These are phyloP conservation scores for Synanceia verrucosa DNA, from an alignment of 2,797 vertebrate species.

Conservation along the genomic window DNA sequence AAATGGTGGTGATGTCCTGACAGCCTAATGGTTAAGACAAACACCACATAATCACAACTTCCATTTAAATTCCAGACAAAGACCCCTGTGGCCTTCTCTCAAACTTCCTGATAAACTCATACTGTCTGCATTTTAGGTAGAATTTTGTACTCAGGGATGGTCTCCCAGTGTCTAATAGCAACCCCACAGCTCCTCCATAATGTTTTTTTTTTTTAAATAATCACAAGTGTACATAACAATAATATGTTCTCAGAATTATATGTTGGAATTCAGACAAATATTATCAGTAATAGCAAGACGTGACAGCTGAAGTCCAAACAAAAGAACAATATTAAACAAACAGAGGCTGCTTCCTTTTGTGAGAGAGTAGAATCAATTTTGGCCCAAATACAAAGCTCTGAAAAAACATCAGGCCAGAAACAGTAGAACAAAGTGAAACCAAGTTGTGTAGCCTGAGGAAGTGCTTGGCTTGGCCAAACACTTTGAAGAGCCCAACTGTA, in stretches of 20 bases:
- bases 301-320: slow-evolving; percentile 4
- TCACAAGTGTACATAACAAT: neutral
- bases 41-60: neutral
- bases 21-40: neutral
- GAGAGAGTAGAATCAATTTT: slow-evolving; percentile 41
- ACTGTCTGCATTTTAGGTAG: neutral
- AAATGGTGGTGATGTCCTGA: neutral
- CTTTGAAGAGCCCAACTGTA: slow-evolving; percentile 35
- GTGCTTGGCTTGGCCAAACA: slow-evolving; percentile 50
- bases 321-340: slow-evolving; percentile 60
- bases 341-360: slow-evolving; percentile 49
- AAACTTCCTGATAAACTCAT: no score
- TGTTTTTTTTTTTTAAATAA: neutral
- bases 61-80: neutral
- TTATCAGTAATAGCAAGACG: slow-evolving; percentile 1
- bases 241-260: neutral
- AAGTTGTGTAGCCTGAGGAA: slow-evolving; percentile 59
- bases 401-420: slow-evolving; percentile 42
- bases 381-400: slow-evolving; percentile 29
- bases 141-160: neutral
- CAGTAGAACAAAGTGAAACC: slow-evolving; percentile 30
- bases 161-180: neutral
- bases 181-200: neutral
- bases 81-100: neutral
- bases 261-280: neutral